phyloP scores from a whole-genome alignment of 64 coral and sea anemone genomes.

The Acropora tenuis region DNA sequence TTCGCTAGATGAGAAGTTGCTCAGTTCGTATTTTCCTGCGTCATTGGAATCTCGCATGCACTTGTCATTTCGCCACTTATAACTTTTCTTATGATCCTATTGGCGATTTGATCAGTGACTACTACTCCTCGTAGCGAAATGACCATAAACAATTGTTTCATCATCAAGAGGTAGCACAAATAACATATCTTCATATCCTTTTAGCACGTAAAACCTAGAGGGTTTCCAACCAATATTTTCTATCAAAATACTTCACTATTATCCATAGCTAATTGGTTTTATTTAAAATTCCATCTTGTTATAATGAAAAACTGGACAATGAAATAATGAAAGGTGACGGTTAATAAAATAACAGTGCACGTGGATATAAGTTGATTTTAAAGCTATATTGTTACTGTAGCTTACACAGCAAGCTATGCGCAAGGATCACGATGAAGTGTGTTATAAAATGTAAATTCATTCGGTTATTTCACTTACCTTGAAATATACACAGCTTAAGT shows the following conservation, averaged over 20 bases:
- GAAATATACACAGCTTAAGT: too few relatives aligned
- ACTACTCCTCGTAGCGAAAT: too few relatives aligned
- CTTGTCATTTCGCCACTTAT: too few relatives aligned
- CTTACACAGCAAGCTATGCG: too few relatives aligned
- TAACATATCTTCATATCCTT: not conserved
- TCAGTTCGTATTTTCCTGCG: too few relatives aligned
- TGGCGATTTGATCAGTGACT: too few relatives aligned
- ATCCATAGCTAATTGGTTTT: not conserved
- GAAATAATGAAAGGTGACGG: not conserved
- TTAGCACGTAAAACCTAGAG: not conserved
- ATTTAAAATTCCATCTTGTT: not conserved
- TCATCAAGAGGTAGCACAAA: not conserved
- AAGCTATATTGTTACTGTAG: too few relatives aligned
- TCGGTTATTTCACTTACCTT: not conserved
- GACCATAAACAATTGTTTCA: too few relatives aligned
- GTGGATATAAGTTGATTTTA: too few relatives aligned
- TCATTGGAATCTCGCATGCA: too few relatives aligned
- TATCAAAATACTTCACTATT: not conserved
- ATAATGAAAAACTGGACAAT: not conserved
- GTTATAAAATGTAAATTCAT: not conserved
- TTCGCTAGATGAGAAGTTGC: too few relatives aligned
- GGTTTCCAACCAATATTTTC: constrained; percentile 5
- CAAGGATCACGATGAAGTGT: too few relatives aligned
- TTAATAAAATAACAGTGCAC: not conserved
- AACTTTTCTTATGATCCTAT: not conserved